phyloP scores from a whole-genome alignment of 2,888 invertebrate species.

The Thecophora atra region DNA sequence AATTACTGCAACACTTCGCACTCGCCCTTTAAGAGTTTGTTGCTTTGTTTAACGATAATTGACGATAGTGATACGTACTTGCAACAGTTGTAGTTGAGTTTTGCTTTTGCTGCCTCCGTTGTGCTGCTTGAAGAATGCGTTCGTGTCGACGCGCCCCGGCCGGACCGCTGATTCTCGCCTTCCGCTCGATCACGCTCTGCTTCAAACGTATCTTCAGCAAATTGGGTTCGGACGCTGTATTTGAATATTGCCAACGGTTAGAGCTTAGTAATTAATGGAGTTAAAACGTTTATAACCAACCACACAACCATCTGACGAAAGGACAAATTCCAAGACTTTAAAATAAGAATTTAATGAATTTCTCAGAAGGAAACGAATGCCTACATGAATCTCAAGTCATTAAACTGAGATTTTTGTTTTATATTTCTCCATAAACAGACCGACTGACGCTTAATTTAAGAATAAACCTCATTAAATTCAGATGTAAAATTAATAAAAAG shows the following conservation, averaged over 20 bases:
- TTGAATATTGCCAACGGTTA: conserved; percentile 44
- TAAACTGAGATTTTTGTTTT: no score
- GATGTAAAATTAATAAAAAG: neutral
- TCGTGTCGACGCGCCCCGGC: conserved; percentile 84
- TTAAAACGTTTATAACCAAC: neutral
- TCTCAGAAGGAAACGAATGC: no score
- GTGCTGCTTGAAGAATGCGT: conserved; percentile 74
- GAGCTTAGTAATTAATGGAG: conserved; percentile 24
- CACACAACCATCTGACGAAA: neutral
- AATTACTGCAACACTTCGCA: no score
- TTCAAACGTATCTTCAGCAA: conserved; percentile 92
- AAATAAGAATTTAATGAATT: neutral
- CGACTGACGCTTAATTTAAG: neutral
- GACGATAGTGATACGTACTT: conserved; percentile 61
- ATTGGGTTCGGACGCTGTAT: conserved; percentile 94
- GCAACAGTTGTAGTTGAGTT: conserved; percentile 64
- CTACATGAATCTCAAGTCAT: no score
- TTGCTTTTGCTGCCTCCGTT: conserved; percentile 67
- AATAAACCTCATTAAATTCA: neutral
- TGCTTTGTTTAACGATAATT: neutral
- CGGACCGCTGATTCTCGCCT: conserved; percentile 85
- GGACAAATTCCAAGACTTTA: neutral
- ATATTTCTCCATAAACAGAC: neutral
- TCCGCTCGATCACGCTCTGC: conserved; percentile 94
- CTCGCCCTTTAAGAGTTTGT: neutral